Conservation (phyloP, 2,797 vertebrate genomes). For the Heteromormyrus szaboi region DNA sequence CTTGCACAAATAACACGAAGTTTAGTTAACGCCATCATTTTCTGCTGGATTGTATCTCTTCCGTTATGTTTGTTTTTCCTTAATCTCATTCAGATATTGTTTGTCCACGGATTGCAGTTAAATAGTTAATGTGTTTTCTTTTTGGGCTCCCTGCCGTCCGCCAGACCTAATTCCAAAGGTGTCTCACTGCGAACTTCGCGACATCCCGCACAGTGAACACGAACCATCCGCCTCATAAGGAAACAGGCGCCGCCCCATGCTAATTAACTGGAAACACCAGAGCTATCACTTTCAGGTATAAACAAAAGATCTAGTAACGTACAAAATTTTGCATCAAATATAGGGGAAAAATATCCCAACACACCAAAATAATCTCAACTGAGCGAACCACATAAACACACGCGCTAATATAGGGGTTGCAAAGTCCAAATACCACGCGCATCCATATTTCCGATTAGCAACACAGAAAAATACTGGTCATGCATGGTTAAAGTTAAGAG, state of each 20-base stretch:
- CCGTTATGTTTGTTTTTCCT: not conserved
- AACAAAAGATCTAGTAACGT: not conserved
- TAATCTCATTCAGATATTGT: not conserved
- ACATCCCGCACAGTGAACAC: not conserved
- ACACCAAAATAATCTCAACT: not conserved
- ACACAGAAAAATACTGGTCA: not conserved
- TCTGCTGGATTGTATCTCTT: not conserved
- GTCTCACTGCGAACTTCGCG: not conserved
- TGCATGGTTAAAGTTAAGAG: too few species aligned
- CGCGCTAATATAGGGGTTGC: not conserved
- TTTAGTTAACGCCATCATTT: not conserved
- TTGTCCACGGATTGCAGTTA: not conserved
- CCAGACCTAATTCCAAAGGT: not conserved
- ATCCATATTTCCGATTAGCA: not conserved
- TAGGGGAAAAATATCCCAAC: not conserved
- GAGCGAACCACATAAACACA: not conserved
- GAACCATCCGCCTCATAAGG: not conserved
- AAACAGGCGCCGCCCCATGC: not conserved
- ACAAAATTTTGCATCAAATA: not conserved
- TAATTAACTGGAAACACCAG: conserved; percentile 9
- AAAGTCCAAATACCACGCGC: not conserved
- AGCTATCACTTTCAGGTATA: conserved; percentile 10
- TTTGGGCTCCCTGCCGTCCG: not conserved
- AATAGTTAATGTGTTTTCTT: not conserved
- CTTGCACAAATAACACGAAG: not conserved